phyloP scores from a whole-genome alignment of 2,113 vertebrate species.

The Euleptes europaea region DNA sequence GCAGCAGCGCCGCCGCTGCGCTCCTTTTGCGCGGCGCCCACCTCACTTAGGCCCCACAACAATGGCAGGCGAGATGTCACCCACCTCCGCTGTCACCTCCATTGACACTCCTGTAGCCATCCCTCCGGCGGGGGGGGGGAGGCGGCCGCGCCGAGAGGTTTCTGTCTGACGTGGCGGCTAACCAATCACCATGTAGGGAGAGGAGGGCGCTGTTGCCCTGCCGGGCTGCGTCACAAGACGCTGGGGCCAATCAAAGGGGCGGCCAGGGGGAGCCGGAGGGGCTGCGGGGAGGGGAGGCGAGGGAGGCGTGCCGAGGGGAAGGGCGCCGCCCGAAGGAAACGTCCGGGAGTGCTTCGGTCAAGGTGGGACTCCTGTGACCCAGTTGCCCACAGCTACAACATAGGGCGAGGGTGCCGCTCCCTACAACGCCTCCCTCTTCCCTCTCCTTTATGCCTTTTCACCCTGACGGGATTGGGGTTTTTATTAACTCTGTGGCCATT shows the following conservation, averaged over 20 bases:
- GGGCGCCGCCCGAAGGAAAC: neutral
- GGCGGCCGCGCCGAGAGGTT: neutral
- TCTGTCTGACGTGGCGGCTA: neutral
- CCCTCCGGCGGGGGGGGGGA: neutral
- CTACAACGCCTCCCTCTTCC: neutral
- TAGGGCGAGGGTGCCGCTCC: too few relatives aligned
- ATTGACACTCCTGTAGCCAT: neutral
- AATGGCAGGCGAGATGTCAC: neutral
- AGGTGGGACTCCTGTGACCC: neutral
- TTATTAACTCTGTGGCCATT: too few relatives aligned
- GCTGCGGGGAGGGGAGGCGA: neutral
- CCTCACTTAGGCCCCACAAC: neutral
- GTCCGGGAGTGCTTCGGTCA: too few relatives aligned
- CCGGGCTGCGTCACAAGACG: neutral
- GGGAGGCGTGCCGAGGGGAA: neutral
- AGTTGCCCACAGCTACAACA: too few relatives aligned
- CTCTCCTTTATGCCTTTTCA: too few relatives aligned
- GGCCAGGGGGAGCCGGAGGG: accelerated
- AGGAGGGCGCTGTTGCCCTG: neutral
- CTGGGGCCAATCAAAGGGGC: neutral
- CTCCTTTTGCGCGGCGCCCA: neutral
- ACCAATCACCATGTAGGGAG: neutral
- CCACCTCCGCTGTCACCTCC: neutral
- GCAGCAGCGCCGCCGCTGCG: slow-evolving; percentile 20
- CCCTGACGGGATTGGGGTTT: too few relatives aligned